Percentiles rank a stretch among this genome's conserved stretches.
Evolutionary conservation across 2,797 vertebrate genomes (phyloP).

Genomic region (Meda fulgida): DNA sequence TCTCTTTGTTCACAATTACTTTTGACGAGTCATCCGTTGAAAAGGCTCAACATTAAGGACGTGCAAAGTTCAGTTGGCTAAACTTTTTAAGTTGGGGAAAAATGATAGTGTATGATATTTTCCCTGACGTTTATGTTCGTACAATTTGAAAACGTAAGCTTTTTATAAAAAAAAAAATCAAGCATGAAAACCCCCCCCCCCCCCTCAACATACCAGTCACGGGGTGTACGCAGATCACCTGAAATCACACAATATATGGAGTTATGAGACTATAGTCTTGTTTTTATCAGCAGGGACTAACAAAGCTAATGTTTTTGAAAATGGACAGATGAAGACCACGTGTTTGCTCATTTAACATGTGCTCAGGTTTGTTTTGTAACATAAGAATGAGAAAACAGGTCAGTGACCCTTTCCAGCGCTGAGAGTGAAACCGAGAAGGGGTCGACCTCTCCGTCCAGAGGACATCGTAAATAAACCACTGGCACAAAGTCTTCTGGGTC

Average conservation of each 20-base stretch:
- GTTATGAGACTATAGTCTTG: no score
- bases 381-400: slow-evolving; percentile 11
- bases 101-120: neutral
- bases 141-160: neutral
- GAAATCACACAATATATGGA: neutral
- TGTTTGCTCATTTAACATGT: neutral
- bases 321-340: slow-evolving; percentile 3
- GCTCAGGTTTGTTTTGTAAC: slow-evolving; percentile 19
- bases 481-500: neutral
- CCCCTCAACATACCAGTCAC: neutral
- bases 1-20: neutral
- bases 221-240: neutral
- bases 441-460: neutral
- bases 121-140: neutral
- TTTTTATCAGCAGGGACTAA: neutral
- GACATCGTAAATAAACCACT: neutral
- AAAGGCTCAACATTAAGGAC: neutral
- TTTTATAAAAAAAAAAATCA: neutral
- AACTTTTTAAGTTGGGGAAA: neutral
- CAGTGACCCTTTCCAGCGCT: neutral
- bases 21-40: neutral
- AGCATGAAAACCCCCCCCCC: neutral
- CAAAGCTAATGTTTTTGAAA: neutral
- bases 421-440: slow-evolving; percentile 2
- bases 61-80: neutral